phyloP scores from a whole-genome alignment of 2,113 vertebrate species.

The Elgaria multicarinata region DNA sequence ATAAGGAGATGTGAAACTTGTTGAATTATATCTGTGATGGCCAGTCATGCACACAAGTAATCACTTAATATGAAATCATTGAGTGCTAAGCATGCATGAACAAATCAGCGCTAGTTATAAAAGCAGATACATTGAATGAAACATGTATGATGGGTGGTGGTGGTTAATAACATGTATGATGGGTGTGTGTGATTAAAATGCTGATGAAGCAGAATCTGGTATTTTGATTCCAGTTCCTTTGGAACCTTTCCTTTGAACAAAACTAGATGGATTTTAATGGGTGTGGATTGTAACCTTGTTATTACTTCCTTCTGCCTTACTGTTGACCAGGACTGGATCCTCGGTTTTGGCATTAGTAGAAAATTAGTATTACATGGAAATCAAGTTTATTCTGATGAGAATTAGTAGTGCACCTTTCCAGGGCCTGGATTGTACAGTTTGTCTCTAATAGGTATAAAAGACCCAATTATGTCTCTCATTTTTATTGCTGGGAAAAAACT shows the following conservation, averaged over 20 bases:
- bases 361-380: neutral
- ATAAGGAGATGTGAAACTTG: neutral
- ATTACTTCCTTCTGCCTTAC: neutral
- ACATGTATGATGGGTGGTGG: neutral
- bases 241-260: neutral
- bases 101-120: neutral
- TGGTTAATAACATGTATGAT: neutral
- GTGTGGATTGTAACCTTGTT: neutral
- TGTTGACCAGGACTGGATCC: neutral
- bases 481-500: slow-evolving; percentile 2
- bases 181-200: neutral
- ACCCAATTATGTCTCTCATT: neutral
- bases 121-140: neutral
- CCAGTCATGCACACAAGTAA: neutral
- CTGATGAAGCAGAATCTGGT: neutral
- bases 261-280: neutral
- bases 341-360: neutral
- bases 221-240: neutral
- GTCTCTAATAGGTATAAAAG: slow-evolving; percentile 1
- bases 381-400: neutral
- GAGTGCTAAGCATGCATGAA: neutral
- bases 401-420: accelerated
- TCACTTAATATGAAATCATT: neutral
- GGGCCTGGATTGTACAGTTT: neutral
- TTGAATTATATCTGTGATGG: neutral